Conservation (phyloP, 2,113 vertebrate species). For the Heteronetta atricapilla region DNA sequence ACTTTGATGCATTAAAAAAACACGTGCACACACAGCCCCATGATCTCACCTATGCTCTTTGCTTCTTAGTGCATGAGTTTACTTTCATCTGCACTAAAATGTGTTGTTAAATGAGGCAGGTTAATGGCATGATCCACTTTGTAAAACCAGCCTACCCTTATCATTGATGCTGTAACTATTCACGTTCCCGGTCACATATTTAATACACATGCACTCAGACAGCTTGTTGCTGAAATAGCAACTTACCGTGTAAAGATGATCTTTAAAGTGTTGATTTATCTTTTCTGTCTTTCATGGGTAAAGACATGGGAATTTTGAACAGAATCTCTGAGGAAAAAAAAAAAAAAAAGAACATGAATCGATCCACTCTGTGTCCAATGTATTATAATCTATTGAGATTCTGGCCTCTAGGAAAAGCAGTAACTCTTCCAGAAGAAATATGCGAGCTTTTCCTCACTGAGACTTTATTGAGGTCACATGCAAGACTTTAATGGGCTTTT, state of each 20-base stretch:
- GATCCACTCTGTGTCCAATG: not conserved
- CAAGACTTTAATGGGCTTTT: not conserved
- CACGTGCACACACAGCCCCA: not conserved
- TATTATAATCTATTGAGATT: not conserved
- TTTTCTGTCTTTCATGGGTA: not conserved
- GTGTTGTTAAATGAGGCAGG: not conserved
- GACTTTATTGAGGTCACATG: not conserved
- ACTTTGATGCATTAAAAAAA: not conserved
- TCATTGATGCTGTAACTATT: not conserved
- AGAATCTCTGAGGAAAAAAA: not conserved
- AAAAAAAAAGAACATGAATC: not conserved
- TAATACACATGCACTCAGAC: not conserved
- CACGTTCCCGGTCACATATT: not conserved
- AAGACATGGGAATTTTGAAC: not conserved
- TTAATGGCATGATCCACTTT: not conserved
- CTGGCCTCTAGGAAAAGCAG: not conserved
- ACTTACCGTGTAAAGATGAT: not conserved
- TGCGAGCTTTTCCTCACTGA: not conserved
- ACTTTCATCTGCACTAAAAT: not conserved
- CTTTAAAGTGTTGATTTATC: not conserved
- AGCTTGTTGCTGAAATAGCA: conserved; percentile 9
- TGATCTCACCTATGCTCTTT: not conserved
- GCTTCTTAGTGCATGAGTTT: not conserved
- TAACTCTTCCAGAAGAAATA: not conserved
- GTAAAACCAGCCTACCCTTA: not conserved